A percentile compares a stretch with the other conserved stretches of the same genome.
Conservation (phyloP, 2,888 invertebrate genomes). For the Bombylius major region DNA sequence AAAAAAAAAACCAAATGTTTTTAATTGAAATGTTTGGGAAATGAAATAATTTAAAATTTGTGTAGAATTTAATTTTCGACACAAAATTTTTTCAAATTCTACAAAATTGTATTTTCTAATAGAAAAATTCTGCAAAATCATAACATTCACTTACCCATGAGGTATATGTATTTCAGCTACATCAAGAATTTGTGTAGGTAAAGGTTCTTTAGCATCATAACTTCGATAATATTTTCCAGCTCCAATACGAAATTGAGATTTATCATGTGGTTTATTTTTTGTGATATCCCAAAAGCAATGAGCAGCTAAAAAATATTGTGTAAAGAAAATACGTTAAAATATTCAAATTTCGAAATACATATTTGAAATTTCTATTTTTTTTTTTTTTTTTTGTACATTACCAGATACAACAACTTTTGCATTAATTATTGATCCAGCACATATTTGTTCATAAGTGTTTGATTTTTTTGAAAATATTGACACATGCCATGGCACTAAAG, state of each 20-base stretch:
- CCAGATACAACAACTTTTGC: conserved; percentile 22
- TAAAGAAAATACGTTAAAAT: not conserved
- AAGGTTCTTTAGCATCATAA: conserved; percentile 8
- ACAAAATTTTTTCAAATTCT: no score
- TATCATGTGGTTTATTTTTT: not conserved
- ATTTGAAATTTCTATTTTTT: no score
- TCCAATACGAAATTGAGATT: conserved; percentile 9
- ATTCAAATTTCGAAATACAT: not conserved
- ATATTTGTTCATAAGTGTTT: conserved; percentile 13
- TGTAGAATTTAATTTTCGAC: no score
- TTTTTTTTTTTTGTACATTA: not conserved
- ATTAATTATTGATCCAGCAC: conserved; percentile 22
- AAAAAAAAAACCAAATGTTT: not conserved
- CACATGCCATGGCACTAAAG: conserved; percentile 25
- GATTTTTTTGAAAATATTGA: conserved; percentile 16
- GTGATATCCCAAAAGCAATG: conserved; percentile 20
- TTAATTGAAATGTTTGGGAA: no score
- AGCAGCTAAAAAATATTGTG: conserved; percentile 5
- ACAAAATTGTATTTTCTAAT: no score
- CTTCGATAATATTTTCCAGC: conserved; percentile 16
- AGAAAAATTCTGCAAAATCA: no score
- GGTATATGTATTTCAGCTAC: conserved; percentile 14
- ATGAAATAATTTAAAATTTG: no score
- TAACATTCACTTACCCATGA: conserved; percentile 5
- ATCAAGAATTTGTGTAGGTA: conserved; percentile 10